Conservation (phyloP, 1,140 invertebrate species). For the Octopus bimaculoides region DNA sequence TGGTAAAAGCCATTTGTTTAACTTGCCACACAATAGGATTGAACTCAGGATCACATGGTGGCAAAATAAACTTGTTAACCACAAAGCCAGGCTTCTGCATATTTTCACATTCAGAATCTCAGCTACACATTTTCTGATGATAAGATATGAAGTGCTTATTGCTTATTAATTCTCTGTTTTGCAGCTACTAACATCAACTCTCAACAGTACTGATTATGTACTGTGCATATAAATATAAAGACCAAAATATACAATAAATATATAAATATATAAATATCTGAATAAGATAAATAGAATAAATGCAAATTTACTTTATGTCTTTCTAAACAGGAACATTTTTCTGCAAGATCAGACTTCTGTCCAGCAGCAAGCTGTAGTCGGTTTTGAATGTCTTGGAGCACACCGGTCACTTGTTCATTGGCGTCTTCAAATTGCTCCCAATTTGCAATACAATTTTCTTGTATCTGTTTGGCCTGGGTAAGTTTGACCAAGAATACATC, state of each 20-base stretch:
- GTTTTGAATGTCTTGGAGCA: constrained; percentile 86
- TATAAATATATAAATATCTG: background rate
- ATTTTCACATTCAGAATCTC: too few species aligned
- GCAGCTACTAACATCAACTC: too few species aligned
- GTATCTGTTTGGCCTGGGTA: constrained; percentile 44
- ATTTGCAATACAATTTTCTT: constrained; percentile 56
- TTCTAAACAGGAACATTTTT: constrained; percentile 86
- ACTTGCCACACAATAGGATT: too few species aligned
- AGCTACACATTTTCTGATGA: too few species aligned
- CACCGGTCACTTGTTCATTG: constrained; percentile 74
- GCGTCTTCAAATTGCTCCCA: constrained; percentile 65
- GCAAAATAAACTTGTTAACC: too few species aligned
- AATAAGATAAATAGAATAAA: background rate
- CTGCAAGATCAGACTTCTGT: constrained; percentile 75
- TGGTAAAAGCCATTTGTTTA: too few species aligned
- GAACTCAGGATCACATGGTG: too few species aligned
- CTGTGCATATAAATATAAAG: background rate
- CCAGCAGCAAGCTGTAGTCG: constrained; percentile 67
- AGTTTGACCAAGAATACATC: constrained; percentile 49
- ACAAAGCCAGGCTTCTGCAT: too few species aligned
- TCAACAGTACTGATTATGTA: too few species aligned
- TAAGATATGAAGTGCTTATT: too few species aligned
- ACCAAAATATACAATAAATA: background rate
- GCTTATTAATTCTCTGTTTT: too few species aligned
- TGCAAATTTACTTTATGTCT: constrained; percentile 71